These are phyloP conservation scores for Malurus melanocephalus DNA, from an alignment of 2,113 vertebrate genomes.

Conservation along the genomic window DNA sequence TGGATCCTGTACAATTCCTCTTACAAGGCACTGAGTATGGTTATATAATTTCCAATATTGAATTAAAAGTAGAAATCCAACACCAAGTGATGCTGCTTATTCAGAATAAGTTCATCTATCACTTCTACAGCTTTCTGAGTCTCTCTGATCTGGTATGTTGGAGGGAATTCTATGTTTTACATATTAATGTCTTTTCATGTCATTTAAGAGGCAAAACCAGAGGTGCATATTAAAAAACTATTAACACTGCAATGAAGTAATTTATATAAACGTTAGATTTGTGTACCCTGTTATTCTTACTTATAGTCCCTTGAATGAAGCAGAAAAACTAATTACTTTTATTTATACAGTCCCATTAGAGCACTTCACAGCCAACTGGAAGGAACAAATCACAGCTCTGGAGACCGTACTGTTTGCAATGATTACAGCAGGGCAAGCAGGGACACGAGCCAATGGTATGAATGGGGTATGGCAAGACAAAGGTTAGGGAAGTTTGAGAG, in stretches of 20 bases:
- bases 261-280: not conserved
- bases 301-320: not conserved
- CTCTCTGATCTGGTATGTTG: slow-evolving; percentile 14
- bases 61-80: slow-evolving; percentile 62
- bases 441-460: not conserved
- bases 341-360: slow-evolving; percentile 16
- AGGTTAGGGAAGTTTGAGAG: not conserved
- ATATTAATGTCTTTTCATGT: not conserved
- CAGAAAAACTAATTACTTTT: slow-evolving; percentile 28
- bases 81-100: slow-evolving; percentile 38
- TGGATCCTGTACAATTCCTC: slow-evolving; percentile 45
- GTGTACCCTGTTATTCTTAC: not conserved
- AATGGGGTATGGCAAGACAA: not conserved
- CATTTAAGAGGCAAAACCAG: not conserved
- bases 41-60: slow-evolving; percentile 50
- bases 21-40: not conserved
- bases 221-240: not conserved
- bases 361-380: not conserved
- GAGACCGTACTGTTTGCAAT: not conserved
- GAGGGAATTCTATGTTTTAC: not conserved
- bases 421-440: not conserved
- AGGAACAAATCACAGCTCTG: not conserved
- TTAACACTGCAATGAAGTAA: not conserved
- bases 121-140: slow-evolving; percentile 32
- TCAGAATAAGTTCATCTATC: slow-evolving; percentile 18